Conservation (phyloP, 2,888 invertebrate species). For the Agrotis clavis region DNA sequence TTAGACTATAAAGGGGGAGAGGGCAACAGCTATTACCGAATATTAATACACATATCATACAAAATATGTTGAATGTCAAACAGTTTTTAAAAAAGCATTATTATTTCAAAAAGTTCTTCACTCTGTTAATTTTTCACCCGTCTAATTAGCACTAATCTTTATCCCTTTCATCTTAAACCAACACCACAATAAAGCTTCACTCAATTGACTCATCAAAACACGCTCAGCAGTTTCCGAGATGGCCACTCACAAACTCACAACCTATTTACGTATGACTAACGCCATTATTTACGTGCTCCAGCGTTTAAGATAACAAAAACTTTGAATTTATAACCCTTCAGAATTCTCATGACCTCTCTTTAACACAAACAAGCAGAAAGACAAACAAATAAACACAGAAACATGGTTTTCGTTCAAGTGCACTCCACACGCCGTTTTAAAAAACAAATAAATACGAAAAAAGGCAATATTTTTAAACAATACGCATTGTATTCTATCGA, state of each 20-base stretch:
- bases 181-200: conserved; percentile 26
- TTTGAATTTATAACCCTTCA: conserved; percentile 77
- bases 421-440: conserved; percentile 83
- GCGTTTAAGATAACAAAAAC: conserved; percentile 62
- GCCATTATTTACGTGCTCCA: conserved; percentile 52
- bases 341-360: conserved; percentile 74
- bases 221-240: conserved; percentile 35
- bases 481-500: conserved; percentile 55
- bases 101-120: background rate
- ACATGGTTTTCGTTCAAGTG: conserved; percentile 80
- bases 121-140: background rate
- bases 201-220: conserved; percentile 60
- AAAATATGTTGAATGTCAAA: background rate
- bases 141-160: conserved; percentile 16
- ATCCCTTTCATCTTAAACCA: conserved; percentile 27
- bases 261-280: conserved; percentile 55
- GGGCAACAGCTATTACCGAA: too few relatives aligned
- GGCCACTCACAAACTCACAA: conserved; percentile 42
- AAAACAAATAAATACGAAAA: conserved; percentile 86
- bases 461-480: conserved; percentile 73
- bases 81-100: background rate
- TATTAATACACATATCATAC: too few relatives aligned
- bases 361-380: conserved; percentile 75
- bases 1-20: too few relatives aligned
- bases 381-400: conserved; percentile 77